phyloP scores from a whole-genome alignment of 2,888 invertebrate species.

The Thera obeliscata region DNA sequence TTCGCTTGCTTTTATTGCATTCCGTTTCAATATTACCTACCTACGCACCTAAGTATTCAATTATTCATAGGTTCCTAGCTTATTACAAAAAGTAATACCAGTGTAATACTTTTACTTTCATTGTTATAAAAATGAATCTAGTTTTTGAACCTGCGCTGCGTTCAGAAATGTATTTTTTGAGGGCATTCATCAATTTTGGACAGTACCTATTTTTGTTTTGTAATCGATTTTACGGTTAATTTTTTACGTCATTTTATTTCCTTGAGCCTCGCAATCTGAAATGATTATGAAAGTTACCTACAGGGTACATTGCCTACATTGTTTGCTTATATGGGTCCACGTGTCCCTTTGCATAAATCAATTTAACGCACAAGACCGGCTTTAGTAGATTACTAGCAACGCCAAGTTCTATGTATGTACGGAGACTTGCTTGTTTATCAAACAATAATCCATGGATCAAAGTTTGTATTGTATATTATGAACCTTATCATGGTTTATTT shows the following conservation, averaged over 20 bases:
- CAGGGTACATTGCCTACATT: neutral
- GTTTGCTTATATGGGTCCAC: constrained; percentile 14
- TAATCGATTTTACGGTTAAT: too few species aligned
- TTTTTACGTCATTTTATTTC: neutral
- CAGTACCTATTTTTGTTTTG: too few species aligned
- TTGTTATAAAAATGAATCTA: too few species aligned
- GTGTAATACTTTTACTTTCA: too few species aligned
- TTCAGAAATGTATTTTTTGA: too few species aligned
- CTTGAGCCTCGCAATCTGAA: neutral
- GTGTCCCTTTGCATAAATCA: constrained; percentile 38
- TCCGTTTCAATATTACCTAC: neutral
- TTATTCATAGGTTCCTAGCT: too few species aligned
- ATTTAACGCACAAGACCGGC: constrained; percentile 37
- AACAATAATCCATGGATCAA: constrained; percentile 30
- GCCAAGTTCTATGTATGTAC: constrained; percentile 39
- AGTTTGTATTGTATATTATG: constrained; percentile 21
- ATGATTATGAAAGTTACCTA: constrained; percentile 2
- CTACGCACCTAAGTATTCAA: too few species aligned
- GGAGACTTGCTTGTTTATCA: constrained; percentile 35
- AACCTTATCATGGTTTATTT: neutral
- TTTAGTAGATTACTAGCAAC: constrained; percentile 37
- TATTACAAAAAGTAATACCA: too few species aligned
- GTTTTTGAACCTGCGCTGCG: too few species aligned
- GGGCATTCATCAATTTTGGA: too few species aligned
- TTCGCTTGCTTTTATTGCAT: neutral